phyloP scores from a whole-genome alignment of 2,113 vertebrate species.

The Gavialis gangeticus region DNA sequence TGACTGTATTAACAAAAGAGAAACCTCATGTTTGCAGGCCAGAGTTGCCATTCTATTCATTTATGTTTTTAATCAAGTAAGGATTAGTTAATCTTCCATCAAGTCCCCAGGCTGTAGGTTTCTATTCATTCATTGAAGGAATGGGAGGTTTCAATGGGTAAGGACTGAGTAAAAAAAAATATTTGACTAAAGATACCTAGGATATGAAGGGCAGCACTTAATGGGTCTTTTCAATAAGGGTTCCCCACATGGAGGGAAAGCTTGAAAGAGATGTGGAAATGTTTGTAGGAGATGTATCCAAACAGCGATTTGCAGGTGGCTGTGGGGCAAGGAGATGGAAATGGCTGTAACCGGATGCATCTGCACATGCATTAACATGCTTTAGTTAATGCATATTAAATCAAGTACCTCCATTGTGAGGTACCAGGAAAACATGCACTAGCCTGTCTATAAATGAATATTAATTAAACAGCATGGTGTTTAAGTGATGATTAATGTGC shows the following conservation, averaged over 20 bases:
- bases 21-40: background rate
- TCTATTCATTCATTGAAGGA: slow-evolving; percentile 30
- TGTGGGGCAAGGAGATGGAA: no score
- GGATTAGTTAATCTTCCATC: slow-evolving; percentile 33
- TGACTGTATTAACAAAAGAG: background rate
- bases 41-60: slow-evolving; percentile 26
- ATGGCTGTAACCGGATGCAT: no score
- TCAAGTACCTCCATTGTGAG: no score
- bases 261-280: background rate
- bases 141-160: slow-evolving; percentile 9
- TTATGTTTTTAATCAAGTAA: slow-evolving; percentile 60
- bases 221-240: background rate
- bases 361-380: no score
- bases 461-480: no score
- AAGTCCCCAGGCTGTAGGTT: slow-evolving; percentile 17
- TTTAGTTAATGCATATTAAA: no score
- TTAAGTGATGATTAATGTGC: no score
- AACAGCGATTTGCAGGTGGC: background rate
- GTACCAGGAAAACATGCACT: no score
- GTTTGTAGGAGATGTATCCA: background rate
- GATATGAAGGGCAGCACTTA: background rate
- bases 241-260: background rate
- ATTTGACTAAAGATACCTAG: background rate
- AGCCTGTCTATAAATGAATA: no score
- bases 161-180: background rate